Evolutionary conservation across 2,888 invertebrate genomes (phyloP).

Genomic region (Laspeyria flexula): DNA sequence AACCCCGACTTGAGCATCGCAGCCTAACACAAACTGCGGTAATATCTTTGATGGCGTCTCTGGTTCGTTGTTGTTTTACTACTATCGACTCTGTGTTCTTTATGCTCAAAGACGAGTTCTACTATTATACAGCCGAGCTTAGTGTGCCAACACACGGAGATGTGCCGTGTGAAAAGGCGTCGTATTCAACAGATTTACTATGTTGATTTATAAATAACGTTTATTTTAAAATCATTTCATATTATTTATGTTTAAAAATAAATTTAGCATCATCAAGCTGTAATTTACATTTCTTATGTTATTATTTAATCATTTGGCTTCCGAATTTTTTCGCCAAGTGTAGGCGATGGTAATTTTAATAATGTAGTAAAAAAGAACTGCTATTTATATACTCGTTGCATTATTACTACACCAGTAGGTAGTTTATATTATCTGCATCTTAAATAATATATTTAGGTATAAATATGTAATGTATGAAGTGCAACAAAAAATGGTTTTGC

Average conservation of each 20-base stretch:
- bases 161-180: slow-evolving; percentile 8
- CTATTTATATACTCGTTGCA: too few relatives aligned
- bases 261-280: neutral
- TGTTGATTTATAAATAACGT: neutral
- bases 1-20: slow-evolving; percentile 29
- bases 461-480: too few relatives aligned
- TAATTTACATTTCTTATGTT: neutral
- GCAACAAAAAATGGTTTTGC: too few relatives aligned
- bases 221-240: neutral
- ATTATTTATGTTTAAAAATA: neutral
- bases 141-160: slow-evolving; percentile 10
- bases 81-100: neutral
- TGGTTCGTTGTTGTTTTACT: slow-evolving; percentile 17
- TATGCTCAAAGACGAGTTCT: neutral
- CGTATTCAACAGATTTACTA: neutral
- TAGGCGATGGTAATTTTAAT: too few relatives aligned
- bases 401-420: too few relatives aligned
- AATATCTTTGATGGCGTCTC: slow-evolving; percentile 22
- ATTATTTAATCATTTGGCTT: too few relatives aligned
- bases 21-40: slow-evolving; percentile 22
- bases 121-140: slow-evolving; percentile 2
- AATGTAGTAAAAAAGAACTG: too few relatives aligned
- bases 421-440: too few relatives aligned
- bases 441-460: too few relatives aligned
- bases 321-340: too few relatives aligned